phyloP scores from a whole-genome alignment of 37 sponge, comb jelly and placozoan species.

The Beroe forskalii region DNA sequence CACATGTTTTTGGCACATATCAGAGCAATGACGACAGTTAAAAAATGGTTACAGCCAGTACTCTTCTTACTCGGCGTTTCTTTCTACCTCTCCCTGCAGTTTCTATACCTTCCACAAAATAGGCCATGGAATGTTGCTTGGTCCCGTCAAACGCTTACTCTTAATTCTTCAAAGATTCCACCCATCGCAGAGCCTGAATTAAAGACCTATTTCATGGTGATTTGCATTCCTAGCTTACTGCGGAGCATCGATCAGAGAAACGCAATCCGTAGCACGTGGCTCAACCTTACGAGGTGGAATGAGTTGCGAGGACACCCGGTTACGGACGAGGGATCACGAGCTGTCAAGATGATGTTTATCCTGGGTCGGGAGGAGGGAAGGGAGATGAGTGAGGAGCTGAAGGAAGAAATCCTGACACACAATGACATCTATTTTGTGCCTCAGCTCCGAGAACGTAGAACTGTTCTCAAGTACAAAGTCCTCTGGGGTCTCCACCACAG shows the following conservation, averaged over 20 bases:
- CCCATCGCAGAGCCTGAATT: no score
- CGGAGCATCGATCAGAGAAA: background rate
- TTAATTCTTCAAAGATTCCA: no score
- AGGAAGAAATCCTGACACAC: background rate
- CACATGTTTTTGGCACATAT: no score
- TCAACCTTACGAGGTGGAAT: background rate
- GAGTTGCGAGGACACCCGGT: background rate
- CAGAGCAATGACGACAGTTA: no score
- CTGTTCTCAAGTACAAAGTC: slow-evolving; percentile 49
- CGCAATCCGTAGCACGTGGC: slow-evolving; percentile 21
- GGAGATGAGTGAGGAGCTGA: background rate
- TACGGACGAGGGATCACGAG: no score
- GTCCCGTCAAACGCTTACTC: no score
- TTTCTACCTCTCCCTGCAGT: no score
- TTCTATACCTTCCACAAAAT: no score
- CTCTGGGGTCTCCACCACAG: slow-evolving; percentile 22
- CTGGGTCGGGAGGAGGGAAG: background rate
- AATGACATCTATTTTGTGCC: slow-evolving; percentile 10
- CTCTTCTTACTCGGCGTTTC: no score
- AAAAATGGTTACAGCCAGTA: no score
- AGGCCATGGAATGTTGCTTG: no score
- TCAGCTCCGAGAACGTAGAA: background rate
- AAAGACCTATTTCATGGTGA: background rate
- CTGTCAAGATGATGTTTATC: slow-evolving; percentile 19
- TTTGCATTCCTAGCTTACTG: background rate